phyloP scores from a whole-genome alignment of 2,113 vertebrate species.

The Cichladusa arquata region DNA sequence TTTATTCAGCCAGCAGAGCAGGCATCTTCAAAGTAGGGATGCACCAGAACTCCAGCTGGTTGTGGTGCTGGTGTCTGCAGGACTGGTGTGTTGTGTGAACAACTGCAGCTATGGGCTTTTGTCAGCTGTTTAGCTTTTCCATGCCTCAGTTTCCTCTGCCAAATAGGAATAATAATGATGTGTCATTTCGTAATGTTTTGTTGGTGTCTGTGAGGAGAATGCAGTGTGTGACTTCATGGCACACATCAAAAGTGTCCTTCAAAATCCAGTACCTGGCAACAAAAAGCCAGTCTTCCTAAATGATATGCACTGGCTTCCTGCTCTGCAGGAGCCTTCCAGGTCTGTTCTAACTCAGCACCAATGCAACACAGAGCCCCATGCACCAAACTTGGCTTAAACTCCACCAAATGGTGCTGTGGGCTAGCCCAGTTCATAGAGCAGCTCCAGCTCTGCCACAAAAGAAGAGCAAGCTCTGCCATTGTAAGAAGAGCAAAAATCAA shows the following conservation, averaged over 20 bases:
- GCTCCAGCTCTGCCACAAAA: neutral
- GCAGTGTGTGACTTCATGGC: neutral
- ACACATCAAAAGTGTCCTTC: neutral
- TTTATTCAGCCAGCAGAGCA: conserved; percentile 50
- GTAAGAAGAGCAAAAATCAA: neutral
- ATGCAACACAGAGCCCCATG: neutral
- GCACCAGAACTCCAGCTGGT: neutral
- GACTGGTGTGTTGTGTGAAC: no score
- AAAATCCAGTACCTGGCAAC: neutral
- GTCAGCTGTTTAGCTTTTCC: neutral
- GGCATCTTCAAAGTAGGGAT: neutral
- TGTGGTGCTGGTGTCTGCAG: neutral
- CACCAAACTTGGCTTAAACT: neutral
- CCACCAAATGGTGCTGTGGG: neutral
- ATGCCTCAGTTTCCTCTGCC: neutral
- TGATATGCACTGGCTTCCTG: neutral
- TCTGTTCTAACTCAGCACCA: neutral
- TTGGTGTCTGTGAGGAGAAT: neutral
- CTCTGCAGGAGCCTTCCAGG: neutral
- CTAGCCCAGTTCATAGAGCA: neutral
- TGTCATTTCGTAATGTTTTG: neutral
- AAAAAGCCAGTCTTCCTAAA: neutral
- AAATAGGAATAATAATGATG: neutral
- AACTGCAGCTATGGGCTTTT: neutral
- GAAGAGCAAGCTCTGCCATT: no score